Conservation (phyloP, 2,888 invertebrate genomes). For the Strigamia maritima region DNA sequence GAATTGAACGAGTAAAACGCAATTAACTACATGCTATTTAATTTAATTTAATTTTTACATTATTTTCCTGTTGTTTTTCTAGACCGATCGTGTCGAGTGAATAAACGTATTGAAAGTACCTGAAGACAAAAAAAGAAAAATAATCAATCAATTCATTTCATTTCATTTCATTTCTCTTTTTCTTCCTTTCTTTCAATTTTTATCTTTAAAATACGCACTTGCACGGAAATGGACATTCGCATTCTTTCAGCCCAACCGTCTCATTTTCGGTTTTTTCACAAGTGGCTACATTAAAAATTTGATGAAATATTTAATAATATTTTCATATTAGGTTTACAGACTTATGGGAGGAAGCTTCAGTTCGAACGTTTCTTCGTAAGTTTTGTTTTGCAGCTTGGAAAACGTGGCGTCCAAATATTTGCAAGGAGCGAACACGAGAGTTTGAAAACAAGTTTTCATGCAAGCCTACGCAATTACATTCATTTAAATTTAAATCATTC, state of each 20-base stretch:
- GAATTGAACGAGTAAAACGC: no score
- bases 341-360: not conserved
- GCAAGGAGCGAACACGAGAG: not conserved
- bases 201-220: not conserved
- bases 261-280: not conserved
- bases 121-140: no score
- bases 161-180: no score
- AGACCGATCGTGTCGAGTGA: no score
- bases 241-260: not conserved
- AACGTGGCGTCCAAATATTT: not conserved
- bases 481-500: not conserved
- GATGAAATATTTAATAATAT: no score
- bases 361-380: not conserved
- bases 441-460: not conserved
- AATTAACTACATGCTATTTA: no score
- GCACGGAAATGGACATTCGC: not conserved
- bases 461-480: not conserved
- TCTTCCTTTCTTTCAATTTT: no score
- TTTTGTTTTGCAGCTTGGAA: not conserved
- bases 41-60: no score
- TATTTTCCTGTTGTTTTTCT: no score
- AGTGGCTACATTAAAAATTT: not conserved
- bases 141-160: not conserved
- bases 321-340: no score
- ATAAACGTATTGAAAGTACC: no score